Evolutionary conservation across 1,140 invertebrate genomes (phyloP), one percentile per base, ranked within the genome.

Genomic region (Cotesia chilonis): DNA sequence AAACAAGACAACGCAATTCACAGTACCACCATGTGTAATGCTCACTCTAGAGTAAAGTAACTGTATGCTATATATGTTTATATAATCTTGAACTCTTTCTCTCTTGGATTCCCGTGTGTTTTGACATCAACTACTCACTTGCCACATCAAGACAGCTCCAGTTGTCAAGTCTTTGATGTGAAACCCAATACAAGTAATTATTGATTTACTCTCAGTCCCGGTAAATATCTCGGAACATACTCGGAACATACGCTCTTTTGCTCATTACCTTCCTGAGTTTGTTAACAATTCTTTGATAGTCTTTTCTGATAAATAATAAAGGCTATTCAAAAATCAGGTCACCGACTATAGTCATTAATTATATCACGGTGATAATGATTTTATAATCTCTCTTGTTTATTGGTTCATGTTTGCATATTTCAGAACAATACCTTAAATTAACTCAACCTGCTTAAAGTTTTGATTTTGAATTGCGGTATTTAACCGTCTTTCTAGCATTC

Each of bases 1-100:
- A 67, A 68, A 71, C 69, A 71, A 74, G 70, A 74, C 73, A 71
- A 74, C 65, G 69, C 73, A 74, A 71, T 74, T 63, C 69, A 51
- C 73, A 70, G 55, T 68, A 68, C 65, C 51, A 54, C 71, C 37
- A 73, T 73, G 12, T 71, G 69, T 74, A 9, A 35, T 63, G 35
- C 67, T 38, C 69, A 59, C 63, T 51, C 9, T 55, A 47, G 6
- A 47, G 5, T 47, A 47, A 10, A 47, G 41, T 28, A 5, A 17
- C 57, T 55, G 65, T 63, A 61, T 35, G 41, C 12, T 67, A 37
- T 67, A 67, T 52, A 61, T 63, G 36, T 63, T 28, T 37, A 38
- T 63, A 12, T 63, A 12, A 10, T 12, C 64, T 66, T 37, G n/a
- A 12, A 38, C n/a, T 5, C 52, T 68, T 5, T 54, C 17, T 54